Evolutionary conservation across 2,797 vertebrate genomes (phyloP), one percentile per base, ranked within the genome.

Genomic region (Falco biarmicus): DNA sequence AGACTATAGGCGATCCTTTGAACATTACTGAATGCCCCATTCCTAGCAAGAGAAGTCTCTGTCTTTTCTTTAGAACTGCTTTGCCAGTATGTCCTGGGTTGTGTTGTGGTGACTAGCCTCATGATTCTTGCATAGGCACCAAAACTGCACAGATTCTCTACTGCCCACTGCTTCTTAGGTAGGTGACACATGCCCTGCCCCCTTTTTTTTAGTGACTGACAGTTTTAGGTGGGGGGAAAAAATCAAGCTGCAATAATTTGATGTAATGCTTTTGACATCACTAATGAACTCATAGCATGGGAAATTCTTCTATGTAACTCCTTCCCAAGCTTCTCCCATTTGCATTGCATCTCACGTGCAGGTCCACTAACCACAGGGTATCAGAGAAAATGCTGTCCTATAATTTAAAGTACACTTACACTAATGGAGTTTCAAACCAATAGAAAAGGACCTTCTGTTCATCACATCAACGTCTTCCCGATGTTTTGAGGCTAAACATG

Each of bases 401-500:
- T 60, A 60, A 87, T 73, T 64, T 87, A 48, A 76, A 77, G 34
- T 79, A 25, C 26, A 74, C 47, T 22, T 43, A 37, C 29, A 37
- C 3, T 2, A n/a, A 15, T 0, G 0, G 71, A 85, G n/a, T 37
- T 91, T 80, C 60, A 91, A 14, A 74, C 79, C 4, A 25, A 59
- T 31, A 85, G 53, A 70, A 79, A 83, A 94, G 22, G 25, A 76
- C 4, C 16, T 89, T 83, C 68, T 73, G 6, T 90, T 87, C 60
- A 80, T 87, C 71, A 77, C 12, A 60, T 87, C 82, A 92, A 29
- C 0, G 20, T 87, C 75, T 92, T 76, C 28, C 25, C 7, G 8
- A 75, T 80, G n/a, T 66, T 95, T 3, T 4, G 91, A 92, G 82
- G 92, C 71, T 74, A 87, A 95, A 91, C 87, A 87, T 60, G 85